Percentiles rank a stretch among this genome's conserved stretches.
These are phyloP conservation scores for Diadophis punctatus DNA, from an alignment of 2,113 vertebrate genomes.

Conservation along the genomic window DNA sequence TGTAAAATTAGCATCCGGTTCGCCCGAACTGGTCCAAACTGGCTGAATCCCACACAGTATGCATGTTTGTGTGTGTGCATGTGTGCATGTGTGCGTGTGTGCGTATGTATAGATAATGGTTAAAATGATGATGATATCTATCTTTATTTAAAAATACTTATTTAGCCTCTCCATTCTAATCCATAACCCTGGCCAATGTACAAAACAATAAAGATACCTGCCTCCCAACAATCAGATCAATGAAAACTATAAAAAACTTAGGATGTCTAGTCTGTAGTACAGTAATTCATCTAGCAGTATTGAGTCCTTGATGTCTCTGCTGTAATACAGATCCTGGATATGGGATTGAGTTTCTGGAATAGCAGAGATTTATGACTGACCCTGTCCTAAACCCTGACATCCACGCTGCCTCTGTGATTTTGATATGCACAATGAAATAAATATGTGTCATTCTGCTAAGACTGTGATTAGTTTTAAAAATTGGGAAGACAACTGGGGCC, in stretches of 20 bases:
- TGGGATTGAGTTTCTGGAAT: neutral
- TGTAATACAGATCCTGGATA: neutral
- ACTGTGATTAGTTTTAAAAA: neutral
- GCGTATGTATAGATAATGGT: too few species aligned
- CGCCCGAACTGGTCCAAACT: too few species aligned
- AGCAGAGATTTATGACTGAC: neutral
- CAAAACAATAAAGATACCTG: neutral
- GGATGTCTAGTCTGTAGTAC: neutral
- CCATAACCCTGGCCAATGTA: neutral
- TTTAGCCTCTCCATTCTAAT: neutral
- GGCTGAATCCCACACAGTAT: too few species aligned
- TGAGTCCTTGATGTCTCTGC: neutral
- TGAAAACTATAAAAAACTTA: neutral
- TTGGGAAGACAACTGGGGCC: neutral
- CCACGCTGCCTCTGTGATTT: neutral
- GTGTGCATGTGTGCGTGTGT: too few species aligned
- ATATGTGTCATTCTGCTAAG: neutral
- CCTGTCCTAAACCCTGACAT: neutral
- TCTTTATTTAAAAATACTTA: neutral
- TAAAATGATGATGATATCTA: too few species aligned
- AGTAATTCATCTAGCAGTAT: neutral
- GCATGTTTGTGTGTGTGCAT: too few species aligned
- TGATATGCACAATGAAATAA: neutral
- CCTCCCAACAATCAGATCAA: neutral
- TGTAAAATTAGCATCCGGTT: too few species aligned